Percentiles rank a stretch among this genome's conserved stretches.
phyloP scores from a whole-genome alignment of 1,140 invertebrate species.

The Philotrypesis tridentata region DNA sequence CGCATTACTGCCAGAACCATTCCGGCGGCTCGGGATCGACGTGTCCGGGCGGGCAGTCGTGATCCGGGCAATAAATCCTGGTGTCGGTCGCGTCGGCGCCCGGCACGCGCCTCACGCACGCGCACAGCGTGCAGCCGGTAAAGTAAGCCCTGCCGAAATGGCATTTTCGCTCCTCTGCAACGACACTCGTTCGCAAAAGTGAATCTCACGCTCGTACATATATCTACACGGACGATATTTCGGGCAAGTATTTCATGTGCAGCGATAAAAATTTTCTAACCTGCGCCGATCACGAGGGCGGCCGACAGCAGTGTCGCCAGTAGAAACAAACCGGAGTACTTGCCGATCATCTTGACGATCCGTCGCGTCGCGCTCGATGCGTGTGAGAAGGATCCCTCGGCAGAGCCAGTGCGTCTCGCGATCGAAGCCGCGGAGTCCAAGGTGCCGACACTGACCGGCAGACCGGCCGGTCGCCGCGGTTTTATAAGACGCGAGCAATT shows the following conservation, averaged over 20 bases:
- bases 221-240: too few species aligned
- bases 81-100: neutral
- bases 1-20: neutral
- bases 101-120: neutral
- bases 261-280: too few species aligned
- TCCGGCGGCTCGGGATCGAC: constrained; percentile 12
- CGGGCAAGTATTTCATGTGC: too few species aligned
- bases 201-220: too few species aligned
- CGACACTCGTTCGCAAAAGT: too few species aligned
- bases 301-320: constrained; percentile 4
- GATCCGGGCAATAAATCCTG: constrained; percentile 5
- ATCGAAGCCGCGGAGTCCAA: neutral
- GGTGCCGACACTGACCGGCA: neutral
- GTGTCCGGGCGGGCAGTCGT: neutral
- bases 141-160: neutral
- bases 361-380: neutral
- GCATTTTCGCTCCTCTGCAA: constrained; percentile 11
- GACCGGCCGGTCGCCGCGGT: neutral
- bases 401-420: neutral
- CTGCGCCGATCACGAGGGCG: neutral
- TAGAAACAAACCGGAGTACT: constrained; percentile 13
- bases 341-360: neutral
- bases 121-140: constrained; percentile 31
- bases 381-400: neutral
- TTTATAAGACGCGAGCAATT: constrained; percentile 17